A percentile compares a stretch with the other conserved stretches of the same genome.
Conservation (phyloP, 2,888 invertebrate species). For the Amphipoea lucens region DNA sequence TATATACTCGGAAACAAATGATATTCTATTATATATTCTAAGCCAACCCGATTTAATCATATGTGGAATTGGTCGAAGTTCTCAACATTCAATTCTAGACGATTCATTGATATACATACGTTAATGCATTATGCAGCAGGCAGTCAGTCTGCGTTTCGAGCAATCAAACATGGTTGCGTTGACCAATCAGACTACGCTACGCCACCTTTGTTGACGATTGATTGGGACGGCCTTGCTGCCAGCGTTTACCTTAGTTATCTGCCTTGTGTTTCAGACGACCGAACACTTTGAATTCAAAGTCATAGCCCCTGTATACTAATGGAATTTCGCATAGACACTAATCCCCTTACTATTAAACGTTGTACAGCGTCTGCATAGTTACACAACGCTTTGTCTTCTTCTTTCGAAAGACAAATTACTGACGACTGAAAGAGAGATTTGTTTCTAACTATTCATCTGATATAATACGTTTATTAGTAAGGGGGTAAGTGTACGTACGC, state of each 20-base stretch:
- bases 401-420: no score
- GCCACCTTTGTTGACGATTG: conserved; percentile 36
- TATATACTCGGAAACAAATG: neutral
- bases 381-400: no score
- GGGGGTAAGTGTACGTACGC: neutral
- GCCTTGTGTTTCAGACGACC: neutral
- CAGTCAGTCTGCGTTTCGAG: conserved; percentile 28
- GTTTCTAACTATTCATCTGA: no score
- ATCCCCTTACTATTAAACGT: no score
- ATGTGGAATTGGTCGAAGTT: neutral
- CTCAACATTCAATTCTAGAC: neutral
- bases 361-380: no score
- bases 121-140: conserved; percentile 26
- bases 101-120: neutral
- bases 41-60: neutral
- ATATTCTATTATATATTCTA: neutral
- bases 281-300: neutral
- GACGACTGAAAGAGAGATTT: no score
- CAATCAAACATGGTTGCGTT: conserved; percentile 34
- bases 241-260: conserved; percentile 39
- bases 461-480: no score
- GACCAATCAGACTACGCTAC: conserved; percentile 40
- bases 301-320: neutral
- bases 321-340: no score
- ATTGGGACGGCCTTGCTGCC: conserved; percentile 15